Evolutionary conservation across 2,113 vertebrate species (phyloP).

Genomic region (Anoplopoma fimbria): DNA sequence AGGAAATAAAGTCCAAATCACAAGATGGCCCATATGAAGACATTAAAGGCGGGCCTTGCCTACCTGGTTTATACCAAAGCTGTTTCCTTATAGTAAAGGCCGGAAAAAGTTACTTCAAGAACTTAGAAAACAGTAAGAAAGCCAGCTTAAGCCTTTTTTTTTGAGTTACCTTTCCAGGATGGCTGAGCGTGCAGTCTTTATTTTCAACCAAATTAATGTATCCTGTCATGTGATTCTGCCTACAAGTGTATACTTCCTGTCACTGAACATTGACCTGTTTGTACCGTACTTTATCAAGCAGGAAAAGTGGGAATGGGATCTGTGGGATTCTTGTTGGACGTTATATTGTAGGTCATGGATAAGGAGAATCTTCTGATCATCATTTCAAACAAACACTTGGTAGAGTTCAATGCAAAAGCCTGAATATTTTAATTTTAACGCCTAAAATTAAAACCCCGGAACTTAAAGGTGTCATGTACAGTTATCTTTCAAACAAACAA

Average conservation of each 20-base stretch:
- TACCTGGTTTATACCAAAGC: not conserved
- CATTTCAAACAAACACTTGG: not conserved
- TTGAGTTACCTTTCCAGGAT: not conserved
- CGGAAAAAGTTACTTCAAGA: not conserved
- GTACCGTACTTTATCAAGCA: not conserved
- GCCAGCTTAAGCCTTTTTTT: not conserved
- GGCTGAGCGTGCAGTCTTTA: not conserved
- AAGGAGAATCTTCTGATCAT: not conserved
- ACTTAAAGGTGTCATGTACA: not conserved
- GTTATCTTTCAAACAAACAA: not conserved
- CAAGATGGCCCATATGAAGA: not conserved
- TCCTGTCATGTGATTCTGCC: not conserved
- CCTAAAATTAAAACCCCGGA: not conserved
- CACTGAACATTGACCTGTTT: not conserved
- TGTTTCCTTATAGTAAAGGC: not conserved
- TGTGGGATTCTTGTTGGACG: not conserved
- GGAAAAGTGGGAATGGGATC: not conserved
- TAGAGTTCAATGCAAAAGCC: not conserved
- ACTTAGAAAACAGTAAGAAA: not conserved
- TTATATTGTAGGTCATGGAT: not conserved
- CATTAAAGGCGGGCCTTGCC: not conserved
- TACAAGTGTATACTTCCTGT: not conserved
- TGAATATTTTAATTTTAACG: not conserved
- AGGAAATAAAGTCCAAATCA: conserved; percentile 6
- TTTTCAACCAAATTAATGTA: conserved; percentile 14